Conservation (phyloP, 2,888 invertebrate genomes). For the Rhagonycha lutea region DNA sequence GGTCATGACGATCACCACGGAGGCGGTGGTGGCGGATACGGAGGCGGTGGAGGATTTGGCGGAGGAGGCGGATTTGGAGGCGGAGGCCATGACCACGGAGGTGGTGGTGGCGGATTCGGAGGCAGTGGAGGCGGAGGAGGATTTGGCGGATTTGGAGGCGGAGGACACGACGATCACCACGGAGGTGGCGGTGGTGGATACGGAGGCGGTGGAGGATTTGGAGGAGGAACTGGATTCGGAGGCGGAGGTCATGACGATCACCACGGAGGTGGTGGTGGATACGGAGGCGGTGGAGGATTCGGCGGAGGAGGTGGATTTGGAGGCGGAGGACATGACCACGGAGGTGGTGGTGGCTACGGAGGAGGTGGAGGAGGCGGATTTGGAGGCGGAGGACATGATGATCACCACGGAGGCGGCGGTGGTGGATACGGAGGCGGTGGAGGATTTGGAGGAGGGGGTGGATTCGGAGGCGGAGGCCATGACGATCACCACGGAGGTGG, state of each 20-base stretch:
- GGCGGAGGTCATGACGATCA: constrained; percentile 32
- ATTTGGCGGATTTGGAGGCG: background rate
- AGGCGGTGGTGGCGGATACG: constrained; percentile 37
- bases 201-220: constrained; percentile 1
- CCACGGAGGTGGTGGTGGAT: constrained; percentile 43
- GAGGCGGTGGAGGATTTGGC: constrained; percentile 40
- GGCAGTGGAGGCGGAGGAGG: background rate
- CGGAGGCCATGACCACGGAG: constrained; percentile 46
- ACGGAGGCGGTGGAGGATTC: constrained; percentile 34
- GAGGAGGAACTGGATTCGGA: constrained; percentile 53
- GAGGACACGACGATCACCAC: background rate
- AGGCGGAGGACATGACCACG: background rate
- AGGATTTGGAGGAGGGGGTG: constrained; percentile 10
- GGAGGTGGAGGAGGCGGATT: constrained; percentile 49
- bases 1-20: background rate
- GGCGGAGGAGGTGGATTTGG: constrained; percentile 30
- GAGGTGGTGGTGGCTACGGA: constrained; percentile 26
- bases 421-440: constrained; percentile 14
- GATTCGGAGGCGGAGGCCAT: constrained; percentile 4
- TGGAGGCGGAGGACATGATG: constrained; percentile 39
- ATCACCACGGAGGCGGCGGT: constrained; percentile 37
- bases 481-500: constrained; percentile 12
- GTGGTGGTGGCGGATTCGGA: constrained; percentile 20
- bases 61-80: constrained; percentile 44
- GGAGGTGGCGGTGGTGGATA: constrained; percentile 29